A percentile compares a stretch with the other conserved stretches of the same genome.
Conservation (phyloP, 2,113 vertebrate genomes). For the Lontra canadensis region DNA sequence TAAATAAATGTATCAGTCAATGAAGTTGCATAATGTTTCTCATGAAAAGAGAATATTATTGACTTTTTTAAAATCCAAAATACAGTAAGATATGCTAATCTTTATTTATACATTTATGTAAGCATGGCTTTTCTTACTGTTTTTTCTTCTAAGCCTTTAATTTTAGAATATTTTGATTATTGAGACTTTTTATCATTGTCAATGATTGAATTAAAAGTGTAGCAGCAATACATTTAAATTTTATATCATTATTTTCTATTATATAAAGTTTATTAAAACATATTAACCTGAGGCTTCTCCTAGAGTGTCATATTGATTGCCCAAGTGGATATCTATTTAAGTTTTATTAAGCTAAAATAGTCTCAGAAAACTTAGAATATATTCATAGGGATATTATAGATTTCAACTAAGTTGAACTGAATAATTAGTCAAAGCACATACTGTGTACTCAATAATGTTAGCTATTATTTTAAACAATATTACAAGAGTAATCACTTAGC, state of each 20-base stretch:
- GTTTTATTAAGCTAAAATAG: background rate
- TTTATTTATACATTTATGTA: background rate
- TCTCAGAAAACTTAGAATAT: slow-evolving; percentile 5
- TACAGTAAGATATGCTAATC: background rate
- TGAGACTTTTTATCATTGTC: background rate
- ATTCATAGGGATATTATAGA: background rate
- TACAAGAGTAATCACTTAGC: background rate
- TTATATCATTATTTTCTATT: background rate
- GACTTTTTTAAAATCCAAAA: background rate
- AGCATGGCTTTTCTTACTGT: background rate
- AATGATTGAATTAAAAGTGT: background rate
- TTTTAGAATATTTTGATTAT: background rate
- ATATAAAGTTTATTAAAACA: background rate
- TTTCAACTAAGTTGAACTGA: background rate
- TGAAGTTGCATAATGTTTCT: background rate
- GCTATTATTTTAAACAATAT: background rate
- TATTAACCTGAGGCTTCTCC: background rate
- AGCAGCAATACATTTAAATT: background rate
- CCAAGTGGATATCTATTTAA: background rate
- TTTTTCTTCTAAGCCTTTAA: background rate
- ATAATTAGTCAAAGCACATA: background rate
- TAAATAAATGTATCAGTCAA: background rate
- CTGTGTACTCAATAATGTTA: background rate
- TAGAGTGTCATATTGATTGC: background rate
- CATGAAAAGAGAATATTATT: background rate